These are phyloP conservation scores for Pseudanteris insignis DNA, from an alignment of 2,888 invertebrate species.

Conservation along the genomic window DNA sequence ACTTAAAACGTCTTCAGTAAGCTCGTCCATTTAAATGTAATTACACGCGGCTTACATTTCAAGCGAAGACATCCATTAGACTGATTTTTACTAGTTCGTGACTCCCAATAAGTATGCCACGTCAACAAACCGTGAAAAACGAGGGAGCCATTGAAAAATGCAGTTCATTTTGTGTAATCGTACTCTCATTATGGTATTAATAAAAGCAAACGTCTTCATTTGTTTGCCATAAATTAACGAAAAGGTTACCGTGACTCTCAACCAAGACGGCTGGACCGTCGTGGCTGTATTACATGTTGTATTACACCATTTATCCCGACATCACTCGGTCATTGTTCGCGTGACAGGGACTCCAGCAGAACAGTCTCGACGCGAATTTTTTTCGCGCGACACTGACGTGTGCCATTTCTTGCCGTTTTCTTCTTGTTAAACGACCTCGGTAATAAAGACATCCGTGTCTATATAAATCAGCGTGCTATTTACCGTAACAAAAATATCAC, in stretches of 20 bases:
- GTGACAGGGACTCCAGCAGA: constrained; percentile 32
- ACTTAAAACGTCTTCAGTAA: no score
- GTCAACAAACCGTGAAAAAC: no score
- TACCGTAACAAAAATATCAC: constrained; percentile 46
- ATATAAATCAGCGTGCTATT: constrained; percentile 38
- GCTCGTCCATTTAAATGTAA: no score
- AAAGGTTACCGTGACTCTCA: constrained; percentile 6
- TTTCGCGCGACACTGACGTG: no score
- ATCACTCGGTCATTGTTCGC: constrained; percentile 33
- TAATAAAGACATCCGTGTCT: constrained; percentile 53
- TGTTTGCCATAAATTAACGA: constrained; percentile 3
- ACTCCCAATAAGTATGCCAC: no score
- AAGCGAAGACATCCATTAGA: no score
- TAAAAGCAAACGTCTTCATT: constrained; percentile 20
- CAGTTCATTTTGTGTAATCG: constrained; percentile 1
- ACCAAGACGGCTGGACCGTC: no score
- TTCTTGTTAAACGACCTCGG: constrained; percentile 45
- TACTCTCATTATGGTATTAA: constrained; percentile 11
- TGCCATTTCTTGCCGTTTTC: no score
- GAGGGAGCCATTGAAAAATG: background rate
- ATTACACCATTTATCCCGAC: constrained; percentile 29
- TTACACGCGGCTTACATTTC: no score
- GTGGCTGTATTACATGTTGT: constrained; percentile 22
- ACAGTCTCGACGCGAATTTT: no score
- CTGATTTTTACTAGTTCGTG: no score